Evolutionary conservation across 2,888 invertebrate genomes (phyloP).

Genomic region (Dusona sp.): DNA sequence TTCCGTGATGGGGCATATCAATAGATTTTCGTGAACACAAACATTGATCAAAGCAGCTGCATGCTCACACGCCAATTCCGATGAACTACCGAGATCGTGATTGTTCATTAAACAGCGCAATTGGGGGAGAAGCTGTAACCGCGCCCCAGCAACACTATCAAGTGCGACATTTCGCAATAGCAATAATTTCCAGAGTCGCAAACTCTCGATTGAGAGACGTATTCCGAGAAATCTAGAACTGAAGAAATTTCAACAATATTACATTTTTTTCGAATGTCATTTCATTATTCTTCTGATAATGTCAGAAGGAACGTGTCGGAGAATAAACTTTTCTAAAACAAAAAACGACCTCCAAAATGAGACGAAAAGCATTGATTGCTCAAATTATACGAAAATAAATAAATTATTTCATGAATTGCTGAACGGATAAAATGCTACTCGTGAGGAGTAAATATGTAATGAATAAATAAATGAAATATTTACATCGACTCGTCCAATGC

Average conservation of each 20-base stretch:
- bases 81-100: constrained; percentile 76
- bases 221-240: constrained; percentile 71
- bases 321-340: background rate
- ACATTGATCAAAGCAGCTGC: constrained; percentile 80
- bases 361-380: background rate
- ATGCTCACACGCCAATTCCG: constrained; percentile 80
- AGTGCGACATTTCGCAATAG: constrained; percentile 74
- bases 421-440: background rate
- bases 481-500: constrained; percentile 85
- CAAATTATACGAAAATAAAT: background rate
- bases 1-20: constrained; percentile 74
- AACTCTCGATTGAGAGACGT: constrained; percentile 79
- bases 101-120: constrained; percentile 78
- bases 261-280: background rate
- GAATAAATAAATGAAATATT: constrained; percentile 7
- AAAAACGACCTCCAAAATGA: background rate
- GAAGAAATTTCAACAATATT: constrained; percentile 14
- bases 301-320: background rate
- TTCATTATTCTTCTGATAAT: background rate
- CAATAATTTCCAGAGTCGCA: constrained; percentile 81
- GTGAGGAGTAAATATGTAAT: background rate
- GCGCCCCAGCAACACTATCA: constrained; percentile 78
- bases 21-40: constrained; percentile 71
- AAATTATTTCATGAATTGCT: background rate
- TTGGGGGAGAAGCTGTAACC: constrained; percentile 77